Conservation (phyloP, 2,113 vertebrate species). For the Grammomys dolichurus region DNA sequence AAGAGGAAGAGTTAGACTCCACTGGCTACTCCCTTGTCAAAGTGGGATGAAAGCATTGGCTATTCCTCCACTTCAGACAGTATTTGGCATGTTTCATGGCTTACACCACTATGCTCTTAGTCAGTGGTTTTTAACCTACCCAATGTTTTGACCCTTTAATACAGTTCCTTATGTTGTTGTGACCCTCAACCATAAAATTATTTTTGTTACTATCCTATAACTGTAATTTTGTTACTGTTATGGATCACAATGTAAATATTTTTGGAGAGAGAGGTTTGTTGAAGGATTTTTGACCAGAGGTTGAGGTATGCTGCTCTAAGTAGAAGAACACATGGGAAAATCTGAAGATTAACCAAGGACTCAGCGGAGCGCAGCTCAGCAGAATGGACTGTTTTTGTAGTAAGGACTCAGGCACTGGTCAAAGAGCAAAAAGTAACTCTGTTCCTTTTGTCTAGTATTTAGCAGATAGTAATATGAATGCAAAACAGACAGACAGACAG, state of each 20-base stretch:
- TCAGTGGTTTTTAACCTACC: background rate
- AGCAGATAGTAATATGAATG: conserved; percentile 50
- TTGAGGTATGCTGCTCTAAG: background rate
- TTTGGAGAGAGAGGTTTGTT: background rate
- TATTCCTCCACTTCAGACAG: conserved; percentile 15
- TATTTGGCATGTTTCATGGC: conserved; percentile 32
- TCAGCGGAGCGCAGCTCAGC: background rate
- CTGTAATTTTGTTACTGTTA: background rate
- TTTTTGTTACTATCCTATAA: background rate
- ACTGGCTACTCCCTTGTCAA: conserved; percentile 69
- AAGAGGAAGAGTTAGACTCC: conserved; percentile 71
- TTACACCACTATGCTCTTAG: conserved; percentile 26
- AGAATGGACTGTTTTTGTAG: conserved; percentile 22
- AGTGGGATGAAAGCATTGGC: conserved; percentile 55
- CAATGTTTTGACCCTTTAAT: background rate
- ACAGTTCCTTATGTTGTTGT: too few species aligned
- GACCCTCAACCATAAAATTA: background rate
- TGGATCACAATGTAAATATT: background rate
- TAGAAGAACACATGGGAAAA: conserved; percentile 34
- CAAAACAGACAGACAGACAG: conserved; percentile 38
- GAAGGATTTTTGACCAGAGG: background rate
- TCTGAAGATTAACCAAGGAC: conserved; percentile 64
- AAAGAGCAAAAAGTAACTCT: conserved; percentile 56
- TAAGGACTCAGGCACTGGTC: conserved; percentile 4
- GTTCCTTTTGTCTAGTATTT: conserved; percentile 2